phyloP scores from a whole-genome alignment of 2,113 vertebrate species.

The Eclectus roratus region DNA sequence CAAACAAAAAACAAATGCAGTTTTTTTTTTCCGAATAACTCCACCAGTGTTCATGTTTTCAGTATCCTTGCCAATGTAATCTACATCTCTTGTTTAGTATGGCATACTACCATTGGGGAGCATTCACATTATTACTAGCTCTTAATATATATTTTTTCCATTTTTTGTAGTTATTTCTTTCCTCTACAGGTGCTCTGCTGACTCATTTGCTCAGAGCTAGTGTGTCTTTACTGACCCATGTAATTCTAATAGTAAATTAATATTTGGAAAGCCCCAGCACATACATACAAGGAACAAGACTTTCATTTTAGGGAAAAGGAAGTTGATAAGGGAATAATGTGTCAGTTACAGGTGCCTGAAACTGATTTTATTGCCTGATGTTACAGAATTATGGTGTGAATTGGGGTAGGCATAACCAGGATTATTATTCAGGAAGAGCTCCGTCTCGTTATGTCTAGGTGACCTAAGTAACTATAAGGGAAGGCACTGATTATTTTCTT shows the following conservation, averaged over 20 bases:
- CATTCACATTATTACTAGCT: neutral
- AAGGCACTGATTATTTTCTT: neutral
- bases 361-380: neutral
- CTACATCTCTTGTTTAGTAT: neutral
- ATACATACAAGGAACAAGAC: neutral
- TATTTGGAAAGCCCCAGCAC: neutral
- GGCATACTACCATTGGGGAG: neutral
- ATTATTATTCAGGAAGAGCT: neutral
- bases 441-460: neutral
- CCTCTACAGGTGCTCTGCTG: neutral
- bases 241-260: neutral
- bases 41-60: neutral
- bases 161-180: neutral
- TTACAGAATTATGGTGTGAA: neutral
- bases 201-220: neutral
- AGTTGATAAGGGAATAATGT: neutral
- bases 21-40: neutral
- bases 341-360: neutral
- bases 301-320: neutral
- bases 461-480: neutral
- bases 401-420: neutral
- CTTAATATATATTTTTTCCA: neutral
- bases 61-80: neutral
- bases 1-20: neutral
- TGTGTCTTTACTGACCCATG: neutral